Evolutionary conservation across 2,888 invertebrate genomes (phyloP).

Genomic region (Poecilus cupreus): DNA sequence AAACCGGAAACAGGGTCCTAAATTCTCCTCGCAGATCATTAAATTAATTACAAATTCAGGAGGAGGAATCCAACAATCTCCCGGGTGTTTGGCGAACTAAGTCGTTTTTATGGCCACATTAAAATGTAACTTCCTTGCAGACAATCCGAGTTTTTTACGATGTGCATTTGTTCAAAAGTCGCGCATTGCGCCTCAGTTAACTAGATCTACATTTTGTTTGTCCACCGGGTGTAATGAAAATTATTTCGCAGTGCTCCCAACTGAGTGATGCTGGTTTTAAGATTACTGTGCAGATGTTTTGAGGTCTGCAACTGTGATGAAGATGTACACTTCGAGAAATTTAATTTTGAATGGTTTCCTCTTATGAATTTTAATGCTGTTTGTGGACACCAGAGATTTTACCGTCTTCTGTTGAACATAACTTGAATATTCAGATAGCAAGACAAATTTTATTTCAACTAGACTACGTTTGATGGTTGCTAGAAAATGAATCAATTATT

Average conservation of each 20-base stretch:
- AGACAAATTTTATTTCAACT: too few relatives aligned
- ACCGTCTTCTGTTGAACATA: too few relatives aligned
- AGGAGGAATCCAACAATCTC: background rate
- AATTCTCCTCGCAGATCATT: slow-evolving; percentile 20
- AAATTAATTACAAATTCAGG: slow-evolving; percentile 42
- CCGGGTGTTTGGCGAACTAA: background rate
- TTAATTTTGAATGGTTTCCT: background rate
- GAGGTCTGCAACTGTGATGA: background rate
- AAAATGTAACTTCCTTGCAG: slow-evolving; percentile 47
- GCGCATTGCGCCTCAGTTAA: slow-evolving; percentile 25
- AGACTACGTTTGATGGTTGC: too few relatives aligned
- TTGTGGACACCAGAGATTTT: background rate
- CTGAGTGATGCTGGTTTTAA: slow-evolving; percentile 10
- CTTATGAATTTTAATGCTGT: background rate
- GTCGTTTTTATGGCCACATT: slow-evolving; percentile 44
- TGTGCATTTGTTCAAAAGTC: slow-evolving; percentile 51
- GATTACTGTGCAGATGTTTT: slow-evolving; percentile 28
- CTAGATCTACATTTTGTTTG: slow-evolving; percentile 42
- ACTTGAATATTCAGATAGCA: too few relatives aligned
- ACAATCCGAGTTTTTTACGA: slow-evolving; percentile 44
- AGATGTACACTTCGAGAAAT: background rate
- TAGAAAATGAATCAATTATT: too few relatives aligned
- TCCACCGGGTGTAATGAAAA: slow-evolving; percentile 47
- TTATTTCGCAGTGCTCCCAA: slow-evolving; percentile 34
- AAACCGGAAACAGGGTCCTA: slow-evolving; percentile 23